Conservation (phyloP, 2,113 vertebrate species). For the Mesembrinibis cayennensis region DNA sequence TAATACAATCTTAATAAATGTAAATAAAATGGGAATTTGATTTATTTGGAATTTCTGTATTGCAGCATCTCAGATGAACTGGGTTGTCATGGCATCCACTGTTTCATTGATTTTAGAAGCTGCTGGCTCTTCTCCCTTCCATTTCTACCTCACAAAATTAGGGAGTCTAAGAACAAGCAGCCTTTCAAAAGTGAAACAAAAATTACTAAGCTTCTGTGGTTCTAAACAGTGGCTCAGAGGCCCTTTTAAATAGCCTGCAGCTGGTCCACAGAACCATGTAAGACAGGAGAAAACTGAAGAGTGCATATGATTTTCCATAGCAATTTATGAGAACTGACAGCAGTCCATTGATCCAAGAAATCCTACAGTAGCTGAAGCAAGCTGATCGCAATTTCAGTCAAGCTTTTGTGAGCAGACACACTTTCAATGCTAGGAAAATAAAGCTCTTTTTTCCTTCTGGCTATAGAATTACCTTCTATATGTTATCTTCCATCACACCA, state of each 20-base stretch:
- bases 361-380: not conserved
- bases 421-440: not conserved
- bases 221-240: not conserved
- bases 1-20: not conserved
- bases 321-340: not conserved
- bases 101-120: conserved; percentile 18
- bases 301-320: not conserved
- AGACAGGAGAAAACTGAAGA: not conserved
- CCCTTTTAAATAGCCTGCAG: not conserved
- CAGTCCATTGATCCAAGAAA: not conserved
- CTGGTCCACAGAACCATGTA: not conserved
- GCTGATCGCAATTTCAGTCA: not conserved
- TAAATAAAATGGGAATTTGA: not conserved
- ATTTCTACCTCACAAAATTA: not conserved
- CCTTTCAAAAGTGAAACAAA: conserved; percentile 17
- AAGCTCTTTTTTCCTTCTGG: not conserved
- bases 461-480: not conserved
- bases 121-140: not conserved
- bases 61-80: not conserved
- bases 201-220: not conserved
- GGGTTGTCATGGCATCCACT: conserved; percentile 10
- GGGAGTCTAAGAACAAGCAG: not conserved
- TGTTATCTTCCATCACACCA: not conserved
- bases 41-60: not conserved
- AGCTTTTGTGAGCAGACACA: not conserved